These are phyloP conservation scores for Regulus satrapa DNA, from an alignment of 2,113 vertebrate species.

Conservation along the genomic window DNA sequence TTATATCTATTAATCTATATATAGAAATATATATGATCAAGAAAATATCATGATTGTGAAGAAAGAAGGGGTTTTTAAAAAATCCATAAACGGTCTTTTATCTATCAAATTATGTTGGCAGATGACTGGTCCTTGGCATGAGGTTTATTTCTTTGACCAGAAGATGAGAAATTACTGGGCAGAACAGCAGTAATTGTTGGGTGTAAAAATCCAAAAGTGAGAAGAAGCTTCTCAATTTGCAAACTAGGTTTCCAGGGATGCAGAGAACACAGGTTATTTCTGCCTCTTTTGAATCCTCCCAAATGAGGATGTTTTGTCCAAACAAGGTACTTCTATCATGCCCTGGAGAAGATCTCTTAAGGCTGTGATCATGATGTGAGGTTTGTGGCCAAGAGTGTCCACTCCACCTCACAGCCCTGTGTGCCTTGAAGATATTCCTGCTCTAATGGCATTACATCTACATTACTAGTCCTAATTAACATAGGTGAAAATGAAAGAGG, in stretches of 20 bases:
- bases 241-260: background rate
- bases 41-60: background rate
- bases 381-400: fast-evolving
- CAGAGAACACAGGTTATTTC: background rate
- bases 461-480: constrained; percentile 8
- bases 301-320: background rate
- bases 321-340: background rate
- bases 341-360: background rate
- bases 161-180: background rate
- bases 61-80: background rate
- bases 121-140: background rate
- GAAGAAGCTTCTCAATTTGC: background rate
- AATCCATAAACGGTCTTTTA: too few species aligned
- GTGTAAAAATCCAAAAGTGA: background rate
- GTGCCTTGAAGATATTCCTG: background rate
- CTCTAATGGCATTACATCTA: background rate
- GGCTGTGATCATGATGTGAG: background rate
- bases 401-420: background rate
- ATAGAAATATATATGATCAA: background rate
- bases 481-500: constrained; percentile 33
- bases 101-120: background rate
- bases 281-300: background rate
- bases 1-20: background rate
- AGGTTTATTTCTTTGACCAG: background rate
- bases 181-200: background rate